Percentiles rank a stretch among this genome's conserved stretches.
Conservation (phyloP, 2,888 invertebrate genomes). For the Drosophila demipolita region DNA sequence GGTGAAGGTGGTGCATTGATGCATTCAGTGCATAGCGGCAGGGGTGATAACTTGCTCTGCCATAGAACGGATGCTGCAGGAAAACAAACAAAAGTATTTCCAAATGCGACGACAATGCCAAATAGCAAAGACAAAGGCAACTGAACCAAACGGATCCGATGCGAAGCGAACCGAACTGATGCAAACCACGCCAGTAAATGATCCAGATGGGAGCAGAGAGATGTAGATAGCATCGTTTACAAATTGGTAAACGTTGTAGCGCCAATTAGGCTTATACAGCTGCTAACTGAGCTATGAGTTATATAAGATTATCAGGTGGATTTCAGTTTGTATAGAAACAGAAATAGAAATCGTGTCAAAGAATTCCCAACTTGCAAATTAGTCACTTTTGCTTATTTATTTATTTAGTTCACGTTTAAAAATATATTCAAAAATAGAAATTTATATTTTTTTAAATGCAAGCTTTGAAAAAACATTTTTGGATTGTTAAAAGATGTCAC, state of each 20-base stretch:
- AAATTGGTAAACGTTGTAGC: slow-evolving; percentile 71
- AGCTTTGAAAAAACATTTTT: background rate
- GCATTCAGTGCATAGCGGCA: slow-evolving; percentile 43
- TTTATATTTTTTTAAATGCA: background rate
- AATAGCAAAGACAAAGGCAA: slow-evolving; percentile 48
- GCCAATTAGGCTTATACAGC: slow-evolving; percentile 56
- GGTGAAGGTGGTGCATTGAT: slow-evolving; percentile 41
- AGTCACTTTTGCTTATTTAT: background rate
- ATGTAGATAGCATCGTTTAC: slow-evolving; percentile 60
- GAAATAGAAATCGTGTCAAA: background rate
- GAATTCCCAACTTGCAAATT: background rate
- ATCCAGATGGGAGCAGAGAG: slow-evolving; percentile 40
- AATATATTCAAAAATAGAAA: background rate
- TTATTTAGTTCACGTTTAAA: background rate
- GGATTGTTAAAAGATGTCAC: background rate
- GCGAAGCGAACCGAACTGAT: slow-evolving; percentile 19
- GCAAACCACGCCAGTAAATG: slow-evolving; percentile 26
- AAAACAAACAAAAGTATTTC: slow-evolving; percentile 68
- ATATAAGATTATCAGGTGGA: background rate
- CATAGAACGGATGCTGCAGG: slow-evolving; percentile 30
- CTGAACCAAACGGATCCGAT: slow-evolving; percentile 7
- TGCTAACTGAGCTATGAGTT: slow-evolving; percentile 2
- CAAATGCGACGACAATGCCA: slow-evolving; percentile 33
- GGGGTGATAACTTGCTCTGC: slow-evolving; percentile 44
- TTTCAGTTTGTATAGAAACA: no score